Evolutionary conservation across 1,140 invertebrate species (phyloP).

Genomic region (Drosophila bocki): DNA sequence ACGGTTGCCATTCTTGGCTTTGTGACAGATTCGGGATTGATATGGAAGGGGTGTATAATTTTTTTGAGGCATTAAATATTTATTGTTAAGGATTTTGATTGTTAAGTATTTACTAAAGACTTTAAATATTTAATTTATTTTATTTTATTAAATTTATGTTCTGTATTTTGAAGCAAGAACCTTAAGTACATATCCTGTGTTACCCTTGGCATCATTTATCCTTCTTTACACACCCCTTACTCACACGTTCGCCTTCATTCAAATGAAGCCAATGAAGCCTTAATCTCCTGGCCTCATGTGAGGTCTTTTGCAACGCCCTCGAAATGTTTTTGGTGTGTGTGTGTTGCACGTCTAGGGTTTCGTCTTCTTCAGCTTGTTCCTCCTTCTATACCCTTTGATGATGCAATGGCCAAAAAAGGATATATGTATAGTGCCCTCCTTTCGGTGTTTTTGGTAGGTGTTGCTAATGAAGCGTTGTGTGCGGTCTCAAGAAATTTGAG

Average conservation of each 20-base stretch:
- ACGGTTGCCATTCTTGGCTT: constrained; percentile 12
- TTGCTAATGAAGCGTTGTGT: constrained; percentile 71
- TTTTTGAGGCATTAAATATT: neutral
- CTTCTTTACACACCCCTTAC: constrained; percentile 16
- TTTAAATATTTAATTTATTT: neutral
- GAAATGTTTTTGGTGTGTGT: constrained; percentile 23
- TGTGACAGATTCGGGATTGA: constrained; percentile 45
- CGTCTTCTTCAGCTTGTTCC: constrained; percentile 17
- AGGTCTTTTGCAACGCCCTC: constrained; percentile 56
- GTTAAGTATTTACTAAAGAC: too few species aligned
- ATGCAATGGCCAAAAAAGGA: constrained; percentile 45
- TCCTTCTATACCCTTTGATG: constrained; percentile 47
- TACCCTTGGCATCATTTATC: neutral
- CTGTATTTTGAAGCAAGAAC: neutral
- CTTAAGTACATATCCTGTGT: neutral
- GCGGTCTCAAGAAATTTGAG: constrained; percentile 74
- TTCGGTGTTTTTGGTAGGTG: constrained; percentile 45
- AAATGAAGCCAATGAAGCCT: constrained; percentile 44
- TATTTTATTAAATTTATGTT: neutral
- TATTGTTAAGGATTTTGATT: neutral
- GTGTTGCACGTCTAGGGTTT: constrained; percentile 56
- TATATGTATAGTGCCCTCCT: constrained; percentile 22
- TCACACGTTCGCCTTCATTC: constrained; percentile 22
- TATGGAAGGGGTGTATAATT: neutral
- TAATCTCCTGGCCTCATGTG: constrained; percentile 54